Conservation (phyloP, 2,797 vertebrate genomes). For the Pteronotus mesoamericanus region DNA sequence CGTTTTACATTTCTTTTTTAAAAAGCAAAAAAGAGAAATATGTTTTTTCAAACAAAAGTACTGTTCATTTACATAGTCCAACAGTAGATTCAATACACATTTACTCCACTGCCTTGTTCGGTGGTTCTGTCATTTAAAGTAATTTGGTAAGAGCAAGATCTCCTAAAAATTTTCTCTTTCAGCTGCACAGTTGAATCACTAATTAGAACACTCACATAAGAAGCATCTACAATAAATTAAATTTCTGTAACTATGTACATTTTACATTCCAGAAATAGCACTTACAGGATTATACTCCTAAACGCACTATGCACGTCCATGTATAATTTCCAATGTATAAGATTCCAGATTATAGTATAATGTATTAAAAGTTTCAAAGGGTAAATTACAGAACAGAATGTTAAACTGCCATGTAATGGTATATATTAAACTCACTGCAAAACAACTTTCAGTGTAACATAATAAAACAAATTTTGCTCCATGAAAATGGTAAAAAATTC, state of each 20-base stretch:
- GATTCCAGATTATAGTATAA: not conserved
- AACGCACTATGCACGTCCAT: not conserved
- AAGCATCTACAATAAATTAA: not conserved
- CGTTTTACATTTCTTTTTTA: not conserved
- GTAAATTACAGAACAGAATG: not conserved
- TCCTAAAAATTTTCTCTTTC: not conserved
- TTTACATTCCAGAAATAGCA: not conserved
- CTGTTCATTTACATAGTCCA: not conserved
- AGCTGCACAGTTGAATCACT: not conserved
- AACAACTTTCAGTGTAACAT: not conserved
- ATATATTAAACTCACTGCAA: not conserved
- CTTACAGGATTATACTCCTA: not conserved
- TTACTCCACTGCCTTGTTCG: not conserved
- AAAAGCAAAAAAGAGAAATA: not conserved
- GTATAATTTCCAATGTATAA: not conserved
- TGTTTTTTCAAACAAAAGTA: slow-evolving; percentile 30
- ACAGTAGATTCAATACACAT: not conserved
- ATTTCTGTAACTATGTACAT: not conserved
- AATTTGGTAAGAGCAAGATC: not conserved
- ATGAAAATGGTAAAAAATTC: not conserved
- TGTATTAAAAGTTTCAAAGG: not conserved
- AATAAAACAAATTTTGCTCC: not conserved
- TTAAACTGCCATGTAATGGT: not conserved
- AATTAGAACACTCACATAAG: not conserved
- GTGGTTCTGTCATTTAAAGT: not conserved